Base-by-base conservation (phyloP, 2,888 invertebrate species). In the Chaetoderma sp. region DNA sequence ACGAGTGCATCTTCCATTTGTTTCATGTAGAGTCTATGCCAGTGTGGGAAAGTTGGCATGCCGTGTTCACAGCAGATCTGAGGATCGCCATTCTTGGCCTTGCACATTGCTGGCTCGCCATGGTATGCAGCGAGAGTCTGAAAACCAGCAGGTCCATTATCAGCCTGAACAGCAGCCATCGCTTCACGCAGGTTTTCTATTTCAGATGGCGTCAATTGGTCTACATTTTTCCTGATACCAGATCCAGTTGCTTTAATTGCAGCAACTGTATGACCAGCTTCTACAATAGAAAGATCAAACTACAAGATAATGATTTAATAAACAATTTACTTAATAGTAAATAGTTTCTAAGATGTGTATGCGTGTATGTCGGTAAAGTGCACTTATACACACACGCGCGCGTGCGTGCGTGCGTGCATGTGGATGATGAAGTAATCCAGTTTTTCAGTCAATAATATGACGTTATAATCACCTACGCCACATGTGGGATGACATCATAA, bases 21-120 rank as follows among this genome's bases (percentile, higher is more conserved):
- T 42, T 61, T 61, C 28, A 50, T 45, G 64, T 60, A 73, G 18
- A 73, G 64, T 5, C 73, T 49, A 54, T 73, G 73, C 73, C 73
- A 73, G 39, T 67, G 69, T 2, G 73, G 71, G 69, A 73, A 73
- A 23, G 66, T 71, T 28, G 69, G 65, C 71, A 68, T 67, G 10
- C 72, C 72, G 30, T 73, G 72, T 25, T 62, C 52, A 47, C 72
- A 73, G 44, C 72, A 73, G 27, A 64, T 49, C 4, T 50, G 25
- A 2, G 61, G 6, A 16, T 28, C 3, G 2, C 52, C 52, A 2
- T 52, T 21, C 2, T 3, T 4, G n/a, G 8, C 32, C 52, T 2
- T 52, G 45, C 72, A 73, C 30, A 33, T 33, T 5, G 63, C 50
- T 5, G 71, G 73, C 23, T 60, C 62, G 6, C 73, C 73, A 45